Conservation (phyloP, 1,140 invertebrate species). For the Drusus annulatus region DNA sequence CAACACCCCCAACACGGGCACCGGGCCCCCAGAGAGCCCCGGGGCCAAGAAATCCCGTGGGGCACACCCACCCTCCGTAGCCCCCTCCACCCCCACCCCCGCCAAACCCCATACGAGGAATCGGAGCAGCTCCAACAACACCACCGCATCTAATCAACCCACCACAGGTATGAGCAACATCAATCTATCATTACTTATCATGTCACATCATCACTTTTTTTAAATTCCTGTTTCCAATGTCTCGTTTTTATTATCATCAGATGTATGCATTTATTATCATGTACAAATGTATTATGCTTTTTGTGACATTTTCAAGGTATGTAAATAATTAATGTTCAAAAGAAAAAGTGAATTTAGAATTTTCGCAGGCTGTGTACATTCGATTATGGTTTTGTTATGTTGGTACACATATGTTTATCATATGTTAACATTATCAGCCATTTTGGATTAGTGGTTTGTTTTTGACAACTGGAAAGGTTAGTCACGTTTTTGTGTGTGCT, state of each 20-base stretch:
- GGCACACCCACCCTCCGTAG: conserved; percentile 1
- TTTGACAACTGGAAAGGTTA: no score
- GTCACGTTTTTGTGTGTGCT: no score
- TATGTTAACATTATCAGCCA: no score
- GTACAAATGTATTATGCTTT: no score
- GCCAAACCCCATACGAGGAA: conserved; percentile 54
- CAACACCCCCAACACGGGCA: conserved; percentile 48
- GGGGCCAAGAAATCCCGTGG: conserved; percentile 55
- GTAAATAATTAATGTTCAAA: no score
- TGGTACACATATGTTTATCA: no score
- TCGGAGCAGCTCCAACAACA: conserved; percentile 59
- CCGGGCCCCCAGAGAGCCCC: conserved; percentile 43
- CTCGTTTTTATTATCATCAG: neutral
- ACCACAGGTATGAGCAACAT: conserved; percentile 35
- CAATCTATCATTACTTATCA: neutral
- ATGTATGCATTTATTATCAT: neutral
- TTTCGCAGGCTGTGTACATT: no score
- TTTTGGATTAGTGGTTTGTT: no score
- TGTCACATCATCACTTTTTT: neutral
- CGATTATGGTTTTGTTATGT: no score
- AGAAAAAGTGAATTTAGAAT: no score
- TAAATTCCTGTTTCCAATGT: neutral
- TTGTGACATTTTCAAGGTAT: no score
- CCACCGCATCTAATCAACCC: conserved; percentile 57
- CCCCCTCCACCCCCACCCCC: conserved; percentile 50